Evolutionary conservation across 2,888 invertebrate species (phyloP), one percentile per base, ranked within the genome.

Genomic region (Melitaea athalia): DNA sequence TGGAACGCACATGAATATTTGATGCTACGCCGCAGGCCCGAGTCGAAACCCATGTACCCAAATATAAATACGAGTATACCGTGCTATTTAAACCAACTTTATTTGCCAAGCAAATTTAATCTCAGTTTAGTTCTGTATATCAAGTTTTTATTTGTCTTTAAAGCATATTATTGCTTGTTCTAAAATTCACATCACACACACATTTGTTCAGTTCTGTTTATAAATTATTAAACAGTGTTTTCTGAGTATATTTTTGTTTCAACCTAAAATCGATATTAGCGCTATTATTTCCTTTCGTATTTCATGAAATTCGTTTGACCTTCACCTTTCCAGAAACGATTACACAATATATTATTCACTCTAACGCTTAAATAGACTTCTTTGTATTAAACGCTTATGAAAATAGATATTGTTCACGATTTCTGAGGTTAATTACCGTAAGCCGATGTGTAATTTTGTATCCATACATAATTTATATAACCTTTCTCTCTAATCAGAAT

Each of bases 1-100:
- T 60, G 74, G 73, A 66, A 71, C 67, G 76, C 67, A 70, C 33
- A 89, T 91, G 91, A 89, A 91, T 91, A 88, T 88, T 89, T 86
- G 84, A 91, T 89, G 78, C 59, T 50, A 63, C 60, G 65, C 78
- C 77, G 74, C 74, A 69, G 78, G 78, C 80, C 70, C 31, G 68
- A 82, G 78, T 78, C 77, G 75, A 70, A 79, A 79, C 77, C 79
- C 80, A 73, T 82, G 81, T 83, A 75, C 75, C 68, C 68, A 67
- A 67, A 71, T 57, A 42, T 17, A 24, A 24, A 69, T 17, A n/a
- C n/a, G n/a, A n/a, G n/a, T n/a, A 59, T 14, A 38, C 43, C 5
- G n/a, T 2, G 45, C 14, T 57, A 50, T 11, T 42, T 7, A 24
- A 45, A 14, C 33, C 17, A 55, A 52, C 50, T 45, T 47, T 63